Conservation (phyloP, 2,888 invertebrate species). For the Caenorhabditis panamensis region DNA sequence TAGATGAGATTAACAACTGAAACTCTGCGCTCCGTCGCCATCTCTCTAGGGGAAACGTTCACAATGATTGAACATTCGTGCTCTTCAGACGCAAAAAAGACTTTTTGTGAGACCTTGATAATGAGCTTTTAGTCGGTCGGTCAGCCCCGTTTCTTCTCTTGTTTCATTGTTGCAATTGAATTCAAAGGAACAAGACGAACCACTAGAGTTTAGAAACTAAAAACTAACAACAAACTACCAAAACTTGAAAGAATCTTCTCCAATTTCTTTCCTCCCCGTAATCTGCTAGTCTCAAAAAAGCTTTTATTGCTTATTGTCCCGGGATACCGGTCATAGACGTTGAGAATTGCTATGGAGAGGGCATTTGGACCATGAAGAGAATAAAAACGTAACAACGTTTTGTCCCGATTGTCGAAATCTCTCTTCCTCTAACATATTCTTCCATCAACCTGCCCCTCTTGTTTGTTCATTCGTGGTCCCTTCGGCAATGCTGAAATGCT, state of each 20-base stretch:
- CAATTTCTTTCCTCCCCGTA: background rate
- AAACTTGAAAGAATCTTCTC: background rate
- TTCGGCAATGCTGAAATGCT: constrained; percentile 44
- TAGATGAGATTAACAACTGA: constrained; percentile 45
- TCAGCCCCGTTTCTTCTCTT: background rate
- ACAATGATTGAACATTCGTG: constrained; percentile 43
- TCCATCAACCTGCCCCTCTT: constrained; percentile 17
- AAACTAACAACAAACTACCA: background rate
- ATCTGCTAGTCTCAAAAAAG: background rate
- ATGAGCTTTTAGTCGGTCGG: constrained; percentile 15
- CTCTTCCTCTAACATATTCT: constrained; percentile 17
- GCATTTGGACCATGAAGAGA: constrained; percentile 35
- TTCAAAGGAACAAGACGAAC: too few species aligned
- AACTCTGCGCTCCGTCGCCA: background rate
- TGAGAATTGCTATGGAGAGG: constrained; percentile 44
- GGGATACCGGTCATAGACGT: constrained; percentile 16
- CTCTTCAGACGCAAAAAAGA: constrained; percentile 5
- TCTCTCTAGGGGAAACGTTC: constrained; percentile 49
- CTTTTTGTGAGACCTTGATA: constrained; percentile 23
- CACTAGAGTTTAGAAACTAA: too few species aligned
- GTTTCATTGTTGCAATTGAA: background rate
- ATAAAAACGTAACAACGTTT: constrained; percentile 11
- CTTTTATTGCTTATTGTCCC: constrained; percentile 31
- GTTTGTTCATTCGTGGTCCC: constrained; percentile 31
- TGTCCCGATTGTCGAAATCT: constrained; percentile 31